Evolutionary conservation across 2,888 invertebrate genomes (phyloP).

Genomic region (Ochlodes sylvanus): DNA sequence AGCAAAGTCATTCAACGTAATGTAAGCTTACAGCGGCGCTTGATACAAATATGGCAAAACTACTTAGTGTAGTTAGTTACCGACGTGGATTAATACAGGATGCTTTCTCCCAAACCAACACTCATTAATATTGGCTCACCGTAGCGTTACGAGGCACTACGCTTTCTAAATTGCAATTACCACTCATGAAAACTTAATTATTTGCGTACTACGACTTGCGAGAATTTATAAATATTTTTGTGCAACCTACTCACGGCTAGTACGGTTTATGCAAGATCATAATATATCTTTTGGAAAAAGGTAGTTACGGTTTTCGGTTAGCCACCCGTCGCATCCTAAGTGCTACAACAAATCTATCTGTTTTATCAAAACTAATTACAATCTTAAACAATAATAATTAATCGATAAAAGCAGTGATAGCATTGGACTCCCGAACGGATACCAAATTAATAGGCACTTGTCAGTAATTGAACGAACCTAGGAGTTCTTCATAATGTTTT

Average conservation of each 20-base stretch:
- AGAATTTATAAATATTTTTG: background rate
- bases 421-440: too few species aligned
- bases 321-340: too few species aligned
- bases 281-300: too few species aligned
- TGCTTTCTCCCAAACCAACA: conserved; percentile 33
- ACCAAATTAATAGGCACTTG: too few species aligned
- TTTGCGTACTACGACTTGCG: background rate
- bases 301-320: background rate
- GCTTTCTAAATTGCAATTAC: conserved; percentile 30
- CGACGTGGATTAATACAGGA: conserved; percentile 19
- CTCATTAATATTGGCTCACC: conserved; percentile 35
- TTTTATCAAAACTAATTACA: too few species aligned
- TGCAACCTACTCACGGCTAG: background rate
- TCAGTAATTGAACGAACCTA: too few species aligned
- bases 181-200: conserved; percentile 35
- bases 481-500: too few species aligned
- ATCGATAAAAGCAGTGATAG: too few species aligned
- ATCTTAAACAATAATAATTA: too few species aligned
- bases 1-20: background rate
- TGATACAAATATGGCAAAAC: conserved; percentile 5
- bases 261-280: too few species aligned
- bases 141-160: conserved; percentile 24
- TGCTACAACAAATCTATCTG: too few species aligned
- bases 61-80: background rate
- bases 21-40: background rate